These are phyloP conservation scores for Triplophysa yarkandensis DNA, from an alignment of 2,797 vertebrate genomes.

Conservation along the genomic window DNA sequence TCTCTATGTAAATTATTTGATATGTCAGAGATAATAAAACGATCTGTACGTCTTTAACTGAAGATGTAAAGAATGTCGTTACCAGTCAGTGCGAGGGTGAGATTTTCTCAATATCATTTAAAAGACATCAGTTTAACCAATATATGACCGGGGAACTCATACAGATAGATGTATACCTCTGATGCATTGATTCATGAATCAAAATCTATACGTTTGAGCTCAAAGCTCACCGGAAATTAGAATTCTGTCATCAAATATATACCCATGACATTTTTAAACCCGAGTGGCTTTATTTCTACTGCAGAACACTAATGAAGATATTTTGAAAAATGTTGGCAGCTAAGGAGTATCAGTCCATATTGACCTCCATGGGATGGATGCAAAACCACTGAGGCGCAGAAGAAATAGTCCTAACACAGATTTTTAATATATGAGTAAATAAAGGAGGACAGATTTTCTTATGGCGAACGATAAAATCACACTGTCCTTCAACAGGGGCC, in stretches of 20 bases:
- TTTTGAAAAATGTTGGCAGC: too few relatives aligned
- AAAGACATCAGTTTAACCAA: constrained; percentile 1
- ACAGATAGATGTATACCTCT: neutral
- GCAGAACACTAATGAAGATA: too few relatives aligned
- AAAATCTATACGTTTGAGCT: neutral
- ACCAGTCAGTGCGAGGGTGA: neutral
- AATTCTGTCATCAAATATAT: too few relatives aligned
- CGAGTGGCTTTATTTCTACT: too few relatives aligned
- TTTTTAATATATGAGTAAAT: neutral
- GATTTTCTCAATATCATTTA: neutral
- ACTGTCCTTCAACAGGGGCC: constrained; percentile 7
- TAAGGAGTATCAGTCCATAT: too few relatives aligned
- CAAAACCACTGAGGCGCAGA: too few relatives aligned
- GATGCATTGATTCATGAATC: neutral
- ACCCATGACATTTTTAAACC: too few relatives aligned
- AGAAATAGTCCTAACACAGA: neutral
- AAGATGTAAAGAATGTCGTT: constrained; percentile 23
- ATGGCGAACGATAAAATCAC: too few relatives aligned
- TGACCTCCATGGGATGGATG: too few relatives aligned
- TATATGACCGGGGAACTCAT: neutral
- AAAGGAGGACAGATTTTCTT: too few relatives aligned
- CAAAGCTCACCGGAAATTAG: constrained; percentile 4
- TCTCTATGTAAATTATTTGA: constrained; percentile 28
- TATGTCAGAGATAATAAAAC: constrained; percentile 41
- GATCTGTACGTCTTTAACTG: constrained; percentile 8